A percentile compares a stretch with the other conserved stretches of the same genome.
Conservation (phyloP, 1,140 invertebrate genomes). For the Micrasema minimum region DNA sequence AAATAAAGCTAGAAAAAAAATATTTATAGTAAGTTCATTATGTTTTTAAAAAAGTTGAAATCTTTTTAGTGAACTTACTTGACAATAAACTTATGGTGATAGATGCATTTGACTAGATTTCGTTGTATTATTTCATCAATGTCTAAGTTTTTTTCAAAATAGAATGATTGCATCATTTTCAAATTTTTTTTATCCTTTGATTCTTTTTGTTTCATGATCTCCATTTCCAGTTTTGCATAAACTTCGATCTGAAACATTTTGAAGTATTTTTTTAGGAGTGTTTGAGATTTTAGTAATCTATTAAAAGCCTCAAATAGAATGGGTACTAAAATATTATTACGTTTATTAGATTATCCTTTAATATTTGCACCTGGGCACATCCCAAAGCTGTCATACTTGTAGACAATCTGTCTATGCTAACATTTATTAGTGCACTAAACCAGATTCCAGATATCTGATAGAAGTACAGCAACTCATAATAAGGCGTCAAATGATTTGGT, state of each 20-base stretch:
- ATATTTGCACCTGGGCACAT: constrained; percentile 54
- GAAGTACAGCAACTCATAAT: constrained; percentile 50
- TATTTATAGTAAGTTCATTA: no score
- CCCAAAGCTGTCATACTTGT: constrained; percentile 54
- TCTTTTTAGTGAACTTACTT: constrained; percentile 43
- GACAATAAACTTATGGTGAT: constrained; percentile 54
- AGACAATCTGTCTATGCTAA: constrained; percentile 55
- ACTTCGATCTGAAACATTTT: constrained; percentile 28
- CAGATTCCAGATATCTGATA: constrained; percentile 51
- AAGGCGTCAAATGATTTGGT: constrained; percentile 33
- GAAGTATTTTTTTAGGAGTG: no score
- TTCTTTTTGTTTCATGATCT: background rate
- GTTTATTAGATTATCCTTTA: constrained; percentile 54
- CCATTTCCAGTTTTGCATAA: constrained; percentile 26
- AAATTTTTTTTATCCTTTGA: background rate
- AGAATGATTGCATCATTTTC: constrained; percentile 13
- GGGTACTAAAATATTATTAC: constrained; percentile 12
- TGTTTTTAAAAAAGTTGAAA: no score
- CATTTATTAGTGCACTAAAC: constrained; percentile 55
- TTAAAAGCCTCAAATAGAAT: background rate
- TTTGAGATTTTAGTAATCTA: background rate
- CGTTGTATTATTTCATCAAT: constrained; percentile 46
- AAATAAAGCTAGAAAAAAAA: constrained; percentile 50
- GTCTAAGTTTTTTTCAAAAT: constrained; percentile 2
- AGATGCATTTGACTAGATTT: constrained; percentile 50